These are phyloP conservation scores for Cephalopachus bancanus DNA, from an alignment of 2,797 vertebrate genomes.

Conservation along the genomic window DNA sequence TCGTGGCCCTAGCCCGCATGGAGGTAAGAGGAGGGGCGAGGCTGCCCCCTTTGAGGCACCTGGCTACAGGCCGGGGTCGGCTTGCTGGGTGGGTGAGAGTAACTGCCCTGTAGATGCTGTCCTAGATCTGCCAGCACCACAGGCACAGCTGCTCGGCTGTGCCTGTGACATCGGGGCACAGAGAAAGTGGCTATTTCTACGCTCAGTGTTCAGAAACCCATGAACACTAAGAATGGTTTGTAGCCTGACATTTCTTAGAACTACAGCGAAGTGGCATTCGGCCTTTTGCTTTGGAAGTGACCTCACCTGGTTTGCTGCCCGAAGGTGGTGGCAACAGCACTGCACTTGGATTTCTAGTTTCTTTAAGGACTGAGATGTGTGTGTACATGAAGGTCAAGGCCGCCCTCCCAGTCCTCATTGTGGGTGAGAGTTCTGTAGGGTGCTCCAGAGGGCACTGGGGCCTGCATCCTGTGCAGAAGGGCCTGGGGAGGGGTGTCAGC, in stretches of 20 bases:
- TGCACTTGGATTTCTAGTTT: accelerated
- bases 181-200: slow-evolving; percentile 82
- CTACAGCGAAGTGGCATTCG: accelerated
- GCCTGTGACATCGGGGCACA: slow-evolving; percentile 78
- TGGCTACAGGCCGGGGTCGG: too few species aligned
- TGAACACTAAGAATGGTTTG: slow-evolving; percentile 83
- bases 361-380: too few species aligned
- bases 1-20: accelerated
- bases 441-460: too few species aligned
- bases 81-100: accelerated
- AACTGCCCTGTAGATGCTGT: slow-evolving; percentile 43
- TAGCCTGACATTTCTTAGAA: slow-evolving; percentile 62
- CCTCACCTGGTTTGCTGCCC: too few species aligned
- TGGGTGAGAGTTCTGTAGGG: accelerated
- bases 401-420: not conserved
- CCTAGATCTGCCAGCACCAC: slow-evolving; percentile 74
- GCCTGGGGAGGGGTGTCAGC: not conserved
- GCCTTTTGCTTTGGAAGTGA: not conserved
- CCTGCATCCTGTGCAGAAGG: too few species aligned
- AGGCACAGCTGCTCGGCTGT: slow-evolving; percentile 67
- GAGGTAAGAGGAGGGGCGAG: not conserved
- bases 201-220: slow-evolving; percentile 67
- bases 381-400: not conserved
- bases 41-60: too few species aligned
- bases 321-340: too few species aligned